Base-by-base conservation (phyloP, 2,888 invertebrate genomes). In the Chrysodeixis includens region DNA sequence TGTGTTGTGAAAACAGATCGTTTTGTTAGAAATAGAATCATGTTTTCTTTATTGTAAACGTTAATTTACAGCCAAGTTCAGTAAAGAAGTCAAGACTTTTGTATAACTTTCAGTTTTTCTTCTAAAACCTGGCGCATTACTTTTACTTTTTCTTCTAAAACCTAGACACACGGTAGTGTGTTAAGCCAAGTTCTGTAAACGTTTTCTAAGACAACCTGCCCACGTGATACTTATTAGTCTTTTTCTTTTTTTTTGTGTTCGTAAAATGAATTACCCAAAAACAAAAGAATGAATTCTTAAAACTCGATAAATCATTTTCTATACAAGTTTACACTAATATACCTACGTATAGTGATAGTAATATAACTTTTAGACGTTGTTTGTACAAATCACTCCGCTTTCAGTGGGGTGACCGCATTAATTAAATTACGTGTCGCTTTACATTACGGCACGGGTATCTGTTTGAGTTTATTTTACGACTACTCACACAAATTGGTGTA, bases 391-490 rank as follows among this genome's bases (percentile, higher is more conserved):
- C 86, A 81, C 82, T 80, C 78, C 72, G 75, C 71, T 59, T 69
- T 6, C 26, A 26, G 52, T 79, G 84, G 86, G 86, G 80, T 82
- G 87, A 80, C 85, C 75, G 77, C 78, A 84, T 87, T 93, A 92
- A 93, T 92, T 91, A 87, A 92, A 92, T 92, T 92, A 92, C 87
- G 88, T 90, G 91, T 88, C 88, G 80, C 83, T 75, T 77, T 77
- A 74, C 66, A 79, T 82, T 79, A 82, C 70, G 58, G 62, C 62
- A 56, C 53, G 49, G 56, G 53, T 56, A 66, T 40, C 72, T 76
- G 69, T 78, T 72, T 76, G 68, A 74, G 61, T 78, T 83, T 79
- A 72, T 77, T 82, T 81, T 78, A 79, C 71, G 70, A 71, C 62
- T 73, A 82, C 80, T 75, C 57, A 68, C 51, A 65, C 57, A 74